Evolutionary conservation across 2,113 vertebrate genomes (phyloP).

Genomic region (Laticauda colubrina): DNA sequence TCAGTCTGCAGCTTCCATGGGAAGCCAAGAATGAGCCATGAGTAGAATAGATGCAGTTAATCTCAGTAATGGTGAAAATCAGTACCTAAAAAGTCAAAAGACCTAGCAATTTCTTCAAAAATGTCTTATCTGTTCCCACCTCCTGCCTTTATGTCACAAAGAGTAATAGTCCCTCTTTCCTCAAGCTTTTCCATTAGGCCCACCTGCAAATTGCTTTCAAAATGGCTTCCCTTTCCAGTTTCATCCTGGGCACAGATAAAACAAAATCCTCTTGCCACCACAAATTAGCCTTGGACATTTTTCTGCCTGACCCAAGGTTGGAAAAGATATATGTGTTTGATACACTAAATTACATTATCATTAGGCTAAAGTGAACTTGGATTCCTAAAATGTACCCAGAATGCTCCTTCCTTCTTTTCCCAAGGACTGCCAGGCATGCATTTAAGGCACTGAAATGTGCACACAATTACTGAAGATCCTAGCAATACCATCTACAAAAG

Average conservation of each 20-base stretch:
- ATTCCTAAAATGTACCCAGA: constrained; percentile 8
- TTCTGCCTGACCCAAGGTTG: background rate
- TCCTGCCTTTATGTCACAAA: background rate
- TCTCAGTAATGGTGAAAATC: background rate
- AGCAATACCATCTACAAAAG: background rate
- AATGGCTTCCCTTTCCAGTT: background rate
- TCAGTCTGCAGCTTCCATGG: background rate
- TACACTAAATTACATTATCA: background rate
- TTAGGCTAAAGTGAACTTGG: background rate
- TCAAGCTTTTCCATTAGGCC: background rate
- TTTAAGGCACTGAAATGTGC: background rate
- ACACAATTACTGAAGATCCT: background rate
- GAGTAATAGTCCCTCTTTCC: background rate
- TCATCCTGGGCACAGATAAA: background rate
- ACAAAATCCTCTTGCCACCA: background rate
- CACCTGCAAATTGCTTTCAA: background rate
- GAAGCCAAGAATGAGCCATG: background rate
- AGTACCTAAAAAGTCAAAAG: background rate
- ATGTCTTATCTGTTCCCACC: background rate
- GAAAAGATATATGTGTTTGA: background rate
- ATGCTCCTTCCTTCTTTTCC: background rate
- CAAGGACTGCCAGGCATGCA: constrained; percentile 31
- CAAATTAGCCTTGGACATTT: background rate
- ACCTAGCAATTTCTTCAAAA: background rate
- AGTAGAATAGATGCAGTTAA: background rate